Conservation (phyloP, 2,888 invertebrate species). For the Eupeodes luniger region DNA sequence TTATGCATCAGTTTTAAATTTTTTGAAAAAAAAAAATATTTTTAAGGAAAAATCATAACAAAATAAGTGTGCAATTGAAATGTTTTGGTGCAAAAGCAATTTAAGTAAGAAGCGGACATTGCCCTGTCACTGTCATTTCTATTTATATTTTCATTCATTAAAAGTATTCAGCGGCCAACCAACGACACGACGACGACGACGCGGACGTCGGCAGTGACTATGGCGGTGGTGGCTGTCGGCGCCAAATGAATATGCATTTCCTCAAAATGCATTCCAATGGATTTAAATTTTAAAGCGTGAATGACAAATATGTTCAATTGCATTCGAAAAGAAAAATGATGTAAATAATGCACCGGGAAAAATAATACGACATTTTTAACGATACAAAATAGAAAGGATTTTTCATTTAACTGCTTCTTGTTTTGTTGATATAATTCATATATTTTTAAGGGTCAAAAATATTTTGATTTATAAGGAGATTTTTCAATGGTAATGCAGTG, state of each 20-base stretch:
- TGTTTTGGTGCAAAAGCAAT: neutral
- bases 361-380: neutral
- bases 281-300: neutral
- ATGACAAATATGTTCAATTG: constrained; percentile 47
- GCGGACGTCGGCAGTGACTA: too few species aligned
- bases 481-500: too few species aligned
- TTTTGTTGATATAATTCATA: too few species aligned
- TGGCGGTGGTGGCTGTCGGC: neutral
- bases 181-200: too few species aligned
- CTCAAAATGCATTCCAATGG: constrained; percentile 49
- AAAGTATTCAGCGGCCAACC: too few species aligned
- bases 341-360: neutral
- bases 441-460: too few species aligned
- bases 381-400: neutral
- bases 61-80: neutral
- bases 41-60: neutral
- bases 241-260: constrained; percentile 62
- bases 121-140: constrained; percentile 16
- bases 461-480: too few species aligned
- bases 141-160: constrained; percentile 35
- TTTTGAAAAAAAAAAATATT: too few species aligned
- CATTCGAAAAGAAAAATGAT: neutral
- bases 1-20: neutral
- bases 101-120: constrained; percentile 6
- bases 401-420: too few species aligned